phyloP scores from a whole-genome alignment of 2,113 vertebrate genomes.

The Tor tambroides region DNA sequence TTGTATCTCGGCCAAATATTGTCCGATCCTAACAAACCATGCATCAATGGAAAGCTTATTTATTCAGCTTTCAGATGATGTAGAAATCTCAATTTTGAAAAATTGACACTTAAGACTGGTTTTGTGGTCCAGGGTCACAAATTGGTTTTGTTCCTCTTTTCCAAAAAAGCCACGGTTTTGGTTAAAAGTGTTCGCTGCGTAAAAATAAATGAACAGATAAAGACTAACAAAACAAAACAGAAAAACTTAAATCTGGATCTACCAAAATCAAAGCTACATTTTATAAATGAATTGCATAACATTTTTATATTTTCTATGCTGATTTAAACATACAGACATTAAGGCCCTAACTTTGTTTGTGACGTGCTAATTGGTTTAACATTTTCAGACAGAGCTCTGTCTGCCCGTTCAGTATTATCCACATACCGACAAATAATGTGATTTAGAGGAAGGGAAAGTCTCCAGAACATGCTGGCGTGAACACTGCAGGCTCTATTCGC shows the following conservation, averaged over 20 bases:
- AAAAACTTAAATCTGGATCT: neutral
- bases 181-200: neutral
- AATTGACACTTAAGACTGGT: too few relatives aligned
- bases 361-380: neutral
- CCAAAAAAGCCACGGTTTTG: neutral
- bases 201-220: neutral
- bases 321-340: neutral
- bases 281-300: neutral
- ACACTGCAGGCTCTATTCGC: slow-evolving; percentile 21
- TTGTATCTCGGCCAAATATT: too few relatives aligned
- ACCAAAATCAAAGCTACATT: neutral
- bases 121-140: too few relatives aligned
- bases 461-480: neutral
- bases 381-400: slow-evolving; percentile 1
- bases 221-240: neutral
- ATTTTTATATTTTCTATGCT: neutral
- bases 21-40: too few relatives aligned
- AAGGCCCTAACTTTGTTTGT: slow-evolving; percentile 5
- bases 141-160: neutral
- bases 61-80: too few relatives aligned
- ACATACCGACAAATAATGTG: slow-evolving; percentile 23
- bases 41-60: too few relatives aligned
- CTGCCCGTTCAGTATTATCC: slow-evolving; percentile 12
- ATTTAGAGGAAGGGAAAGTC: neutral
- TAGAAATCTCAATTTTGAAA: too few relatives aligned